Base-by-base conservation (phyloP, 2,797 vertebrate genomes). In the Danio tinwini region DNA sequence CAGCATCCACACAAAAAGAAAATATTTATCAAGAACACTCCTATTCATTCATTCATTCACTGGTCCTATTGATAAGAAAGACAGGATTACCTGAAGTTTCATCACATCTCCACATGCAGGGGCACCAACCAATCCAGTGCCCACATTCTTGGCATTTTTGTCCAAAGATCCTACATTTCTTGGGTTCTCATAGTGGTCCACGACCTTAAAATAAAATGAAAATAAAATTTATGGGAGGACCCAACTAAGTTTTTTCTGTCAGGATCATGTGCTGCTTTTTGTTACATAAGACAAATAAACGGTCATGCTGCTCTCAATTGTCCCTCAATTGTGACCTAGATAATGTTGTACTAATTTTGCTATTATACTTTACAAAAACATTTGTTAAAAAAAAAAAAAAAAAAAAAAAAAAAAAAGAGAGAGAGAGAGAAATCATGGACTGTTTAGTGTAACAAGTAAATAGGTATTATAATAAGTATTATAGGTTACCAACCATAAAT, bases 121-220 rank as follows among this genome's bases (percentile, higher is more conserved):
- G 1, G 98, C 97, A 0, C 97, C 98, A 65, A 99, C 97, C 87
- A 99, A 84, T n/a, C 98, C 97, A 0, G 98, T 99, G 17, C 98
- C 98, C 11, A 99, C 98, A 3, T 97, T 98, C 88, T 94, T 97
- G 78, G 94, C 88, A 0, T 88, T 93, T 89, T 98, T 97, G 88
- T 99, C 95, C 59, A 99, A 87, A 0, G 94, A 93, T 2, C 98
- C 98, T 19, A 99, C 97, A 0, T 99, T 99, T 84, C 97, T 94
- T 9, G 98, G 98, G 88, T 99, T 99, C 85, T 99, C 97, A 85
- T 99, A 99, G 83, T 99, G 98, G 85, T 99, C 97, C 70, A 99
- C 95, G 74, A 98, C 98, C 98, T 99, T 74, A 19, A 49, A 14
- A 16, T 21, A 14, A 49, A 62, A 7, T 10, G 70, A 55, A 68